Conservation (phyloP, 92 coral and sea anemone species). For the Siderastrea radians region DNA sequence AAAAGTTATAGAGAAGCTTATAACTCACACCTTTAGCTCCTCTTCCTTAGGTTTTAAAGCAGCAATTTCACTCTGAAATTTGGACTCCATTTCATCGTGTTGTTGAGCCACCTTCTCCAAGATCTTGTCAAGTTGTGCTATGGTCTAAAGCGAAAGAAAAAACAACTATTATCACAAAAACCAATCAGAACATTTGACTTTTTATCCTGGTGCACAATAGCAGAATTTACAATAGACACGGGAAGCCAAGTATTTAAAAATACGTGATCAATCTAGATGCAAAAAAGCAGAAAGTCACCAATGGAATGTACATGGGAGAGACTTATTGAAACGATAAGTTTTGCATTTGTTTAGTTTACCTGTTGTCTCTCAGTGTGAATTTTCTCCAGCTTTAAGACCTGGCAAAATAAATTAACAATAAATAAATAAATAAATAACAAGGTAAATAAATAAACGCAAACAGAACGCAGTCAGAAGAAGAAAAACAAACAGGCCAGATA, state of each 20-base stretch:
- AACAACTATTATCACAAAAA: background rate
- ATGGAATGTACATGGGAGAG: too few species aligned
- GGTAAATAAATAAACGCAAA: background rate
- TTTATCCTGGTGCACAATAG: too few species aligned
- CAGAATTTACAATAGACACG: background rate
- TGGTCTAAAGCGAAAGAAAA: conserved; percentile 72
- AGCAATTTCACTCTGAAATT: conserved; percentile 74
- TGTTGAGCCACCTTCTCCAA: conserved; percentile 87
- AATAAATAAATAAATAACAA: background rate
- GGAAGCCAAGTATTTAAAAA: too few species aligned
- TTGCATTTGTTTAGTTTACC: conserved; percentile 43
- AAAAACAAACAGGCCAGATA: background rate
- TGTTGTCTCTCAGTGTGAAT: conserved; percentile 89
- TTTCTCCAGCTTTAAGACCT: conserved; percentile 92
- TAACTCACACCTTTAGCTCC: conserved; percentile 64
- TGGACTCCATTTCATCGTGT: conserved; percentile 92
- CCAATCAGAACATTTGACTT: too few species aligned
- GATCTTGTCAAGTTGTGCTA: conserved; percentile 87
- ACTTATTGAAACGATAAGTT: background rate
- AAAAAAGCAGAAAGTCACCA: too few species aligned
- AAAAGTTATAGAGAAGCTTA: background rate
- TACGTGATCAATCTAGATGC: too few species aligned
- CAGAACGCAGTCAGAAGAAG: background rate
- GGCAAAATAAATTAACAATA: background rate
- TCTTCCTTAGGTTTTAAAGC: conserved; percentile 84